phyloP scores from a whole-genome alignment of 2,888 invertebrate genomes.

The Euclidia mi region DNA sequence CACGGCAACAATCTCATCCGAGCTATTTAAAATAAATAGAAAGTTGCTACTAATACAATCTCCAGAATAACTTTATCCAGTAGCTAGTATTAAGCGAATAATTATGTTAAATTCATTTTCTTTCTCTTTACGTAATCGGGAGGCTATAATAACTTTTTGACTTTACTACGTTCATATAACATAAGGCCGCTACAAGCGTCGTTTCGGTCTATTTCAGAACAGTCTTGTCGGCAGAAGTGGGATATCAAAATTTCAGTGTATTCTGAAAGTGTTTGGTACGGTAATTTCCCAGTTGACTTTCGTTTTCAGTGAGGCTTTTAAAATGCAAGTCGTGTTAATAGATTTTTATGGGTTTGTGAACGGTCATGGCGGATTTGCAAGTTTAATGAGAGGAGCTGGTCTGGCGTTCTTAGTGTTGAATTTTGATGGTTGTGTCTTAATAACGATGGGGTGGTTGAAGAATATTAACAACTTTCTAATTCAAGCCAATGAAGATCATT shows the following conservation, averaged over 20 bases:
- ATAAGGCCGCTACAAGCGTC: conserved; percentile 23
- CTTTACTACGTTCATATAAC: conserved; percentile 45
- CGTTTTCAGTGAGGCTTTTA: conserved; percentile 31
- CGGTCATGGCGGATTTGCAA: conserved; percentile 22
- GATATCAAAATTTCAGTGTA: conserved; percentile 56
- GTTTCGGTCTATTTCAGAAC: conserved; percentile 9
- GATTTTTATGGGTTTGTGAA: conserved; percentile 26
- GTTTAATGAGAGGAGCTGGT: conserved; percentile 13
- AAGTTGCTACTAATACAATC: not conserved
- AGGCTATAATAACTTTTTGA: conserved; percentile 30
- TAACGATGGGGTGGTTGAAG: not conserved
- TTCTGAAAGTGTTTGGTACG: conserved; percentile 29
- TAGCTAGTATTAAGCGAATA: conserved; percentile 5
- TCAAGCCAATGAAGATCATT: not conserved
- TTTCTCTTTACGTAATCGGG: conserved; percentile 34
- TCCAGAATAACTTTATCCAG: not conserved
- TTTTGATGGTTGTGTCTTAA: conserved; percentile 16
- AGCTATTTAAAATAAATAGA: conserved; percentile 13
- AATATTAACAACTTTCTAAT: conserved; percentile 1
- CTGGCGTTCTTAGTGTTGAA: conserved; percentile 7
- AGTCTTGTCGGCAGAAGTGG: conserved; percentile 15
- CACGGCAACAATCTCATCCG: conserved; percentile 8
- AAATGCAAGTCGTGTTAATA: conserved; percentile 29
- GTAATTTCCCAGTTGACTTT: conserved; percentile 58
- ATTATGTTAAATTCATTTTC: conserved; percentile 38